These are phyloP conservation scores for Tapirus terrestris DNA, from an alignment of 2,113 vertebrate genomes.

Conservation along the genomic window DNA sequence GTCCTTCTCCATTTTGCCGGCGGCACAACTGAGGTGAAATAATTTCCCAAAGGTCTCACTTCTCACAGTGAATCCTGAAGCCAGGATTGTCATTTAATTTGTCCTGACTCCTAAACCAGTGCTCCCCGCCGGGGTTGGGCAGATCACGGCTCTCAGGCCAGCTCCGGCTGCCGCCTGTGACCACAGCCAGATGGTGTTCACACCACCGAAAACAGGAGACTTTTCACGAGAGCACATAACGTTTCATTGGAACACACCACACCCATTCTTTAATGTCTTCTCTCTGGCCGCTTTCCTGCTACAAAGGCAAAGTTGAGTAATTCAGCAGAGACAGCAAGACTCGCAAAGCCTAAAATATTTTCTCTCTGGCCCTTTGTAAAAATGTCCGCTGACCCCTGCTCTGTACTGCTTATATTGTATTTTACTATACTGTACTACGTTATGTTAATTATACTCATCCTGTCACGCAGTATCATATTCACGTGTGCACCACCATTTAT, in stretches of 20 bases:
- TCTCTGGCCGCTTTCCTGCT: background rate
- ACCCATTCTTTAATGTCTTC: rapidly evolving
- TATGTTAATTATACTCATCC: too few relatives aligned
- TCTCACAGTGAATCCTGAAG: rapidly evolving
- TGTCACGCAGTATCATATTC: rapidly evolving
- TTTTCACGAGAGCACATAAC: rapidly evolving
- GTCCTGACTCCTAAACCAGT: background rate
- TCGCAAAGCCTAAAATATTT: too few relatives aligned
- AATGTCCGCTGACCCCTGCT: background rate
- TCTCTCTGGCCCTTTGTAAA: background rate
- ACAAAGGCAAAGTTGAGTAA: rapidly evolving
- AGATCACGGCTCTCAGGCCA: rapidly evolving
- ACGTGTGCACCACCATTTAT: rapidly evolving
- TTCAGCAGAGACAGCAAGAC: rapidly evolving
- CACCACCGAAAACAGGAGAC: background rate
- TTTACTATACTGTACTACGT: rapidly evolving
- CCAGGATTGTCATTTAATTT: background rate
- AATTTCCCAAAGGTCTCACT: background rate
- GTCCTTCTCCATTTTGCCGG: too few relatives aligned
- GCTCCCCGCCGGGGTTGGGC: background rate
- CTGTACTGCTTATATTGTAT: rapidly evolving
- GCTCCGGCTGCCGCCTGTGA: rapidly evolving
- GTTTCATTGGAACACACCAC: rapidly evolving
- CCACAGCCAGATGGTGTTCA: too few relatives aligned
- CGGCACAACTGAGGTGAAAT: rapidly evolving